phyloP scores from a whole-genome alignment of 1,140 invertebrate species.

The Penaeus chinensis region DNA sequence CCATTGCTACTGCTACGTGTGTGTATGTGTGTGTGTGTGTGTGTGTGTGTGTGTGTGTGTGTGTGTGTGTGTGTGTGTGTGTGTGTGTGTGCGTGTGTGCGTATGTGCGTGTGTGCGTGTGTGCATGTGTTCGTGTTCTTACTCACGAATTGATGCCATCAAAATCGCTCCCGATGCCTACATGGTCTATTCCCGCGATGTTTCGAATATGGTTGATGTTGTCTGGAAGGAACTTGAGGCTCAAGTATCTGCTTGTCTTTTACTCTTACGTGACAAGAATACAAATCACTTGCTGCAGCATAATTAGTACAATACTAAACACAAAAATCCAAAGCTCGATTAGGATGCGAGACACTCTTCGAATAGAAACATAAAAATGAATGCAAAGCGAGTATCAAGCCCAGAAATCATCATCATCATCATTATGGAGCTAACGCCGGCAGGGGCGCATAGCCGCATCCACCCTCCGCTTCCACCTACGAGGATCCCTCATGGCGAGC shows the following conservation, averaged over 20 bases:
- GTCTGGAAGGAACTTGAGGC: conserved; percentile 72
- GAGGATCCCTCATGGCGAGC: too few relatives aligned
- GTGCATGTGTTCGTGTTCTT: conserved; percentile 66
- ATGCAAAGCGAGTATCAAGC: background rate
- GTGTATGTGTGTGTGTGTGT: background rate
- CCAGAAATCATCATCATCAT: too few relatives aligned
- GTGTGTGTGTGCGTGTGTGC: conserved; percentile 68
- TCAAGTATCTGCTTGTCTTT: too few relatives aligned
- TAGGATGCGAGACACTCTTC: too few relatives aligned
- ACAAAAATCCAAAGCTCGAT: too few relatives aligned
- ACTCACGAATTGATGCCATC: conserved; percentile 74
- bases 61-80: conserved; percentile 69
- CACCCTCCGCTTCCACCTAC: too few relatives aligned
- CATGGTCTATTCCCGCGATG: conserved; percentile 69
- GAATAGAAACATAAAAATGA: conserved; percentile 65
- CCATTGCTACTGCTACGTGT: conserved; percentile 74
- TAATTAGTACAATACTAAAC: too few relatives aligned
- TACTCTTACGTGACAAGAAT: too few relatives aligned
- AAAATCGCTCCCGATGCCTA: conserved; percentile 87
- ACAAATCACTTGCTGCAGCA: too few relatives aligned
- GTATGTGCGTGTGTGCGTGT: conserved; percentile 73
- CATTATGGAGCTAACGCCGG: too few relatives aligned
- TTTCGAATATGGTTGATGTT: conserved; percentile 88
- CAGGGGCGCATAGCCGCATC: too few relatives aligned
- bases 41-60: conserved; percentile 73